These are phyloP conservation scores for Trididemnum clinides DNA, from an alignment of 23 tunicate species.

Conservation along the genomic window DNA sequence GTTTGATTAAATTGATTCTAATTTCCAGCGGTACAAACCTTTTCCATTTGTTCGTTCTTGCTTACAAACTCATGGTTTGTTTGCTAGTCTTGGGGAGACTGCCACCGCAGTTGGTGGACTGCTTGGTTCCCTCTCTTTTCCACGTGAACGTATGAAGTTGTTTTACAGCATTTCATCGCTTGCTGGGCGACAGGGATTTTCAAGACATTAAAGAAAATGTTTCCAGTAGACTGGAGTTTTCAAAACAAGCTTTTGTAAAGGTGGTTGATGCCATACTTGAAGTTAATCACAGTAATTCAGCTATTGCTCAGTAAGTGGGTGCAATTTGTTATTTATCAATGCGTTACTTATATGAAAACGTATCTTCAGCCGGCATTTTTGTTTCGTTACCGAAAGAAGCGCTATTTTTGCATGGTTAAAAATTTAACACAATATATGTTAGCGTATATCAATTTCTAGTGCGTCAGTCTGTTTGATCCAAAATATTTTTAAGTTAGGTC, in stretches of 20 bases:
- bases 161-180: conserved; percentile 51
- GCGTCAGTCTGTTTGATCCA: no score
- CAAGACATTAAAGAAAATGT: conserved; percentile 81
- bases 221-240: conserved; percentile 60
- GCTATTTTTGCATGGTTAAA: neutral
- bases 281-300: conserved; percentile 1
- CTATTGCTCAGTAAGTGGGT: neutral
- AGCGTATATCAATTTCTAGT: no score
- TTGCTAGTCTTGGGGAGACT: no score
- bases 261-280: conserved; percentile 73
- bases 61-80: no score
- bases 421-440: neutral
- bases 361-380: no score
- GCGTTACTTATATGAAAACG: no score
- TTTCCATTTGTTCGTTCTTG: no score
- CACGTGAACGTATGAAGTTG: neutral
- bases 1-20: no score
- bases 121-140: neutral
- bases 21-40: no score
- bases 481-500: neutral
- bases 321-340: no score
- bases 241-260: conserved; percentile 55
- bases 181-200: conserved; percentile 75
- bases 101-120: no score
- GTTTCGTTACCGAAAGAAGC: no score